phyloP scores from a whole-genome alignment of 2,113 vertebrate species.

The Heloderma charlesbogerti region DNA sequence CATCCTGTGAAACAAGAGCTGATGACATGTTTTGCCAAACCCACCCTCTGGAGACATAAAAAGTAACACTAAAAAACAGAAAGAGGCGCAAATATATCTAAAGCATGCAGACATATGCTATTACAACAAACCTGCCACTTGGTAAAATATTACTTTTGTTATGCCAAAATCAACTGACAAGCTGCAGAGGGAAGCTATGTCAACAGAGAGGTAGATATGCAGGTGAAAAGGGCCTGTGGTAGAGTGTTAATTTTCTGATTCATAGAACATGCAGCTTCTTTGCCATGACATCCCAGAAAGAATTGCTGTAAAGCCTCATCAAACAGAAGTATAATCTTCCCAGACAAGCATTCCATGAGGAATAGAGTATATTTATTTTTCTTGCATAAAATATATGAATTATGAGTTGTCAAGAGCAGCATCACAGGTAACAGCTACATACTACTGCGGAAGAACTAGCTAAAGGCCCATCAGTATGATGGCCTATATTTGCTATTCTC shows the following conservation, averaged over 20 bases:
- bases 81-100: neutral
- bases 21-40: neutral
- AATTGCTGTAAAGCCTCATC: slow-evolving; percentile 37
- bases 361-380: slow-evolving; percentile 20
- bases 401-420: slow-evolving; percentile 1
- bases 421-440: neutral
- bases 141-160: slow-evolving; percentile 18
- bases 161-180: slow-evolving; percentile 12
- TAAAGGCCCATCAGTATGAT: neutral
- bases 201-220: neutral
- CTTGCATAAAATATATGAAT: slow-evolving; percentile 1
- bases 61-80: neutral
- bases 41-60: neutral
- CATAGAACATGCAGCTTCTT: slow-evolving; percentile 30
- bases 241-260: slow-evolving; percentile 10
- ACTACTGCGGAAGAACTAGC: neutral
- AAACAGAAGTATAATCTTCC: slow-evolving; percentile 30
- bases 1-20: neutral
- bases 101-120: neutral
- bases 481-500: slow-evolving; percentile 29
- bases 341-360: slow-evolving; percentile 18
- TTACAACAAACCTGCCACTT: slow-evolving; percentile 29
- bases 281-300: slow-evolving; percentile 11
- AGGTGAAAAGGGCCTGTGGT: neutral
- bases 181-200: slow-evolving; percentile 19